Conservation (phyloP, 2,797 vertebrate species). For the Thripadectes ignobilis region DNA sequence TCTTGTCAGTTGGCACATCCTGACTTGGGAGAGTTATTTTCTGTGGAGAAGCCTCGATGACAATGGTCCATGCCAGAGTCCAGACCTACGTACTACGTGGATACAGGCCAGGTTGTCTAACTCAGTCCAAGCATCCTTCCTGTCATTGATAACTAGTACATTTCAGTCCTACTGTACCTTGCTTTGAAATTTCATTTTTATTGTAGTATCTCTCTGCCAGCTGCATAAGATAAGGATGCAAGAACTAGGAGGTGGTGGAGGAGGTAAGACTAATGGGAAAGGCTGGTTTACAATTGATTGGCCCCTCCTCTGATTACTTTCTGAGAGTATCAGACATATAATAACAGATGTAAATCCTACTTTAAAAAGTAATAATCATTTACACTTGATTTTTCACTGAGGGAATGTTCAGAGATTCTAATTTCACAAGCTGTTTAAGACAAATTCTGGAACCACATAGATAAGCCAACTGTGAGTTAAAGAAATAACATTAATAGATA, state of each 20-base stretch:
- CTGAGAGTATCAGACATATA: neutral
- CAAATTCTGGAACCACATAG: neutral
- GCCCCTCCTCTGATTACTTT: neutral
- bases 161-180: neutral
- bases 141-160: neutral
- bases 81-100: fast-evolving
- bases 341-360: neutral
- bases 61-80: fast-evolving
- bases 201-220: neutral
- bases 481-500: neutral
- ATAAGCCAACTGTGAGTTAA: neutral
- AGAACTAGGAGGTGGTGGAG: neutral
- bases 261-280: neutral
- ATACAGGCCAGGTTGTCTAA: neutral
- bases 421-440: neutral
- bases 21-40: neutral
- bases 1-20: neutral
- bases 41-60: neutral
- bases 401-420: neutral
- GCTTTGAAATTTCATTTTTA: neutral
- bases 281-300: neutral
- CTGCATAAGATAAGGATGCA: neutral
- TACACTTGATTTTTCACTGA: constrained; percentile 1
- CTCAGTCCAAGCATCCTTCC: neutral
- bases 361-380: neutral